Conservation (phyloP, 2,888 invertebrate species). For the Clepsis dumicolana region DNA sequence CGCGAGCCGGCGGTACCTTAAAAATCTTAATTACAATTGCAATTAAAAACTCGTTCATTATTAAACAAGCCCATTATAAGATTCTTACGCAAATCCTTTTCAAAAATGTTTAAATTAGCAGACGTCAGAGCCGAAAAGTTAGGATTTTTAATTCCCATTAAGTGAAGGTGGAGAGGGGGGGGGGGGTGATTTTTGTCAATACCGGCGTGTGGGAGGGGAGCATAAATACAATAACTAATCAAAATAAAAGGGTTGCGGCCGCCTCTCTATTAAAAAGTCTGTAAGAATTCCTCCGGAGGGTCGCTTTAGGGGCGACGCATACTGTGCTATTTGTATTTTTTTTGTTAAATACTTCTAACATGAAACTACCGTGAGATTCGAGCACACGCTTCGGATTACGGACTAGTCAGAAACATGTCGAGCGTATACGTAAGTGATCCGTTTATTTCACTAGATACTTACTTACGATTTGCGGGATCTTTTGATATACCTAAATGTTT, state of each 20-base stretch:
- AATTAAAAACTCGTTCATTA: constrained; percentile 43
- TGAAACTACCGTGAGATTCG: too few species aligned
- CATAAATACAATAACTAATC: constrained; percentile 83
- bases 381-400: too few species aligned
- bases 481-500: too few species aligned
- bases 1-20: constrained; percentile 20
- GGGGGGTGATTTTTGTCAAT: constrained; percentile 57
- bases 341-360: too few species aligned
- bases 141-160: constrained; percentile 77
- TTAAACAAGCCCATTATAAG: constrained; percentile 42
- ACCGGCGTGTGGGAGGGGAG: constrained; percentile 44
- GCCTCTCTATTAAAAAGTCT: constrained; percentile 82
- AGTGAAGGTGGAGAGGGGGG: too few species aligned
- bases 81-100: constrained; percentile 52
- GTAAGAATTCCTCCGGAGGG: constrained; percentile 76
- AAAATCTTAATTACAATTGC: constrained; percentile 42
- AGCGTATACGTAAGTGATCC: too few species aligned
- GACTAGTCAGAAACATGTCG: too few species aligned
- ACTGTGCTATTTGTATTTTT: constrained; percentile 45
- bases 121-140: constrained; percentile 63
- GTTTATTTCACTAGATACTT: too few species aligned
- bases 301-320: constrained; percentile 55
- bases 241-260: constrained; percentile 83
- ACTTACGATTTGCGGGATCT: too few species aligned
- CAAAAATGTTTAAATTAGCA: constrained; percentile 51